phyloP scores from a whole-genome alignment of 2,797 vertebrate species.

The Rachycentron canadum region DNA sequence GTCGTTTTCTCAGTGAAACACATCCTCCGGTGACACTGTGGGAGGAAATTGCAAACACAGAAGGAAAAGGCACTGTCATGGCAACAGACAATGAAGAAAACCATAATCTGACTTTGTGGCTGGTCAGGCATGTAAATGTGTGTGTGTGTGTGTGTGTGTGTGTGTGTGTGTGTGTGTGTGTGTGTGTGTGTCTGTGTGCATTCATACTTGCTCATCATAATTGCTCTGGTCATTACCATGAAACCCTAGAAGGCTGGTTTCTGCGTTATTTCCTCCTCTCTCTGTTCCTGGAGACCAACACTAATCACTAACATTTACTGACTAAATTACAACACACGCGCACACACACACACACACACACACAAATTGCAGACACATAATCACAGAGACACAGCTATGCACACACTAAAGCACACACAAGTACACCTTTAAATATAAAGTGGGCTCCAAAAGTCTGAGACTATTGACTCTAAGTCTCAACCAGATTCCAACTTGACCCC shows the following conservation, averaged over 20 bases:
- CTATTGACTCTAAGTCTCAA: no score
- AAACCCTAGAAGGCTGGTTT: conserved; percentile 38
- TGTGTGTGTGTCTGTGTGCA: conserved; percentile 18
- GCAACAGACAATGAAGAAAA: conserved; percentile 58
- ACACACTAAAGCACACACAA: background rate
- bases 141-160: conserved; percentile 2
- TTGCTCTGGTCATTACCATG: conserved; percentile 43
- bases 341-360: conserved; percentile 22
- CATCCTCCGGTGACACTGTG: conserved; percentile 27
- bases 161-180: conserved; percentile 19
- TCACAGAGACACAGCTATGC: background rate
- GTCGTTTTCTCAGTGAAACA: conserved; percentile 11
- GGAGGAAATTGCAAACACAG: conserved; percentile 62
- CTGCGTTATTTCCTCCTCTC: conserved; percentile 52
- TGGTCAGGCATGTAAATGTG: background rate
- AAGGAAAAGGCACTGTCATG: conserved; percentile 58
- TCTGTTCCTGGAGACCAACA: conserved; percentile 39
- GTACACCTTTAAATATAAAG: conserved; percentile 1
- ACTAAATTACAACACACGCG: conserved; percentile 42
- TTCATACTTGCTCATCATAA: conserved; percentile 32
- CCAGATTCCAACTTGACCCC: background rate
- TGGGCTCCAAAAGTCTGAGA: no score
- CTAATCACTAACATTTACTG: conserved; percentile 58
- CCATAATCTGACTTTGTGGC: conserved; percentile 6
- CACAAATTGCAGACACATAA: conserved; percentile 16